Conservation (phyloP, 2,888 invertebrate genomes). For the Rapana venosa region DNA sequence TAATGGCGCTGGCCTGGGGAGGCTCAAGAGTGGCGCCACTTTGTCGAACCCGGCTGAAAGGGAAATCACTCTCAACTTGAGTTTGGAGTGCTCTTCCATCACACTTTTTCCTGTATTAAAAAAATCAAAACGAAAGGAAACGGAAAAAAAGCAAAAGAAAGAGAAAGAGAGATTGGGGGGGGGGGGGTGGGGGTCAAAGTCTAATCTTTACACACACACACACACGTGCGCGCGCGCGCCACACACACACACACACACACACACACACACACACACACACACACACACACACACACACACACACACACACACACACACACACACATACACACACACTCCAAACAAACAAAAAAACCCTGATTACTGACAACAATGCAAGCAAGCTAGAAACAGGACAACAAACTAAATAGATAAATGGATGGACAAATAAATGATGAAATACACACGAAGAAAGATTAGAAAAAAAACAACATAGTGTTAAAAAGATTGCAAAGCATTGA, state of each 20-base stretch:
- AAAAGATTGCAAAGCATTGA: too few species aligned
- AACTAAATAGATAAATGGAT: too few species aligned
- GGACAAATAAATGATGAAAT: too few species aligned
- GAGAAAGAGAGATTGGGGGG: too few species aligned
- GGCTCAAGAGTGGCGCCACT: background rate
- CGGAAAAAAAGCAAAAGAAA: too few species aligned
- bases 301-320: background rate
- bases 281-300: background rate
- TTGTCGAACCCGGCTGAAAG: constrained; percentile 8
- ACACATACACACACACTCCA: background rate
- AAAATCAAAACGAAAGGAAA: too few species aligned
- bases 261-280: background rate
- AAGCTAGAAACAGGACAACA: background rate
- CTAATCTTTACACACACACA: background rate
- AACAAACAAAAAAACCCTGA: background rate
- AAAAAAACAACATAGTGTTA: too few species aligned
- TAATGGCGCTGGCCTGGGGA: background rate
- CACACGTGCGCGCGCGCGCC: background rate
- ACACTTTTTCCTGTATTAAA: background rate
- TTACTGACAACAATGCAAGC: background rate
- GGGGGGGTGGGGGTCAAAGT: too few species aligned
- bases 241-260: background rate
- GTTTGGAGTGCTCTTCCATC: background rate
- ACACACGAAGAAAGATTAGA: too few species aligned
- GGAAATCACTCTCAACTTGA: constrained; percentile 6